phyloP scores from a whole-genome alignment of 1,140 invertebrate genomes.

The Babylonia areolata region DNA sequence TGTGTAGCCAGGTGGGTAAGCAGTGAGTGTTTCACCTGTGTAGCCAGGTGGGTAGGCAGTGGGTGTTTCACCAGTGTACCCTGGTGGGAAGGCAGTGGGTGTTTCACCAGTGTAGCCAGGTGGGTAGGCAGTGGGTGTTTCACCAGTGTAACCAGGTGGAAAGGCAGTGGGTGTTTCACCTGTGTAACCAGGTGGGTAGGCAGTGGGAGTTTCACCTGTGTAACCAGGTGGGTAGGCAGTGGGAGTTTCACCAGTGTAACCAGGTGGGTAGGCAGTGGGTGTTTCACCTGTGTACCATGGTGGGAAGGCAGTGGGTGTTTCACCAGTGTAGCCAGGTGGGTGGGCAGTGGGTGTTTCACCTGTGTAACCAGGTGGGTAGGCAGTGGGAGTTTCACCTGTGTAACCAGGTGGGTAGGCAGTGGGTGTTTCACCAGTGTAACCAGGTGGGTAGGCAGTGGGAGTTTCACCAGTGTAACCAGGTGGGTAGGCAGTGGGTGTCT shows the following conservation, averaged over 20 bases:
- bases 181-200: neutral
- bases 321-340: neutral
- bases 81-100: conserved; percentile 14
- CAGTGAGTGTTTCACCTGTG: conserved; percentile 33
- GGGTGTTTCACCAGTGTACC: neutral
- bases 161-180: conserved; percentile 9
- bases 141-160: neutral
- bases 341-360: neutral
- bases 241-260: conserved; percentile 18
- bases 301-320: conserved; percentile 13
- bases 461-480: neutral
- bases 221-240: conserved; percentile 9
- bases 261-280: conserved; percentile 10
- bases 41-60: conserved; percentile 20
- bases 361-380: neutral
- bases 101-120: conserved; percentile 8
- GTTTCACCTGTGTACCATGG: conserved; percentile 4
- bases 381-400: neutral
- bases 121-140: conserved; percentile 12
- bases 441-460: neutral
- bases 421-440: neutral
- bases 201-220: neutral
- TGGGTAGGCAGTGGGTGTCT: conserved; percentile 2
- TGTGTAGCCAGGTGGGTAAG: conserved; percentile 28
- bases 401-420: neutral